phyloP scores from a whole-genome alignment of 2,888 invertebrate genomes.

The Ptychoptera contaminata region DNA sequence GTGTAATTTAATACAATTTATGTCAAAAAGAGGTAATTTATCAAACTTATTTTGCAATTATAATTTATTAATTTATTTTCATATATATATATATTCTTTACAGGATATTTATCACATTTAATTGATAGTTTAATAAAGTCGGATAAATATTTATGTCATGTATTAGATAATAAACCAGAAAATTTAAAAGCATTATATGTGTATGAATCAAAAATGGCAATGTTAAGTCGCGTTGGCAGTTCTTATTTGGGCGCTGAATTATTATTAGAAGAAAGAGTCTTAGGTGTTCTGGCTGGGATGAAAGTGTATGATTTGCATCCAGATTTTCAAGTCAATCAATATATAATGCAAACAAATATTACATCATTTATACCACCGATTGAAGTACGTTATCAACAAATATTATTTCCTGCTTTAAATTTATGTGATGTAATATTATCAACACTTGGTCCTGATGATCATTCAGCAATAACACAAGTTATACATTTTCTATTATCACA shows the following conservation, averaged over 20 bases:
- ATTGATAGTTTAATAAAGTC: constrained; percentile 65
- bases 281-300: constrained; percentile 50
- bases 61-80: neutral
- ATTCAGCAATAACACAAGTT: constrained; percentile 60
- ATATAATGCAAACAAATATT: constrained; percentile 14
- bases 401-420: constrained; percentile 65
- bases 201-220: constrained; percentile 75
- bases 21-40: constrained; percentile 33
- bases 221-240: constrained; percentile 53
- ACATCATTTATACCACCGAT: constrained; percentile 42
- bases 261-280: constrained; percentile 40
- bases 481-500: constrained; percentile 67
- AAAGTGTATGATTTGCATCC: constrained; percentile 57
- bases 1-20: constrained; percentile 45
- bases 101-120: constrained; percentile 63
- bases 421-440: constrained; percentile 70
- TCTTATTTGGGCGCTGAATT: constrained; percentile 49
- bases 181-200: constrained; percentile 65
- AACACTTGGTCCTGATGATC: constrained; percentile 68
- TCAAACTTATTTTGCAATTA: neutral
- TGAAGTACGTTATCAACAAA: constrained; percentile 61
- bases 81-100: too few relatives aligned
- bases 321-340: constrained; percentile 34
- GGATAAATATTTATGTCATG: constrained; percentile 45
- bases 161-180: constrained; percentile 48